These are phyloP conservation scores for Acleris holmiana DNA, from an alignment of 2,888 invertebrate genomes.

Conservation along the genomic window DNA sequence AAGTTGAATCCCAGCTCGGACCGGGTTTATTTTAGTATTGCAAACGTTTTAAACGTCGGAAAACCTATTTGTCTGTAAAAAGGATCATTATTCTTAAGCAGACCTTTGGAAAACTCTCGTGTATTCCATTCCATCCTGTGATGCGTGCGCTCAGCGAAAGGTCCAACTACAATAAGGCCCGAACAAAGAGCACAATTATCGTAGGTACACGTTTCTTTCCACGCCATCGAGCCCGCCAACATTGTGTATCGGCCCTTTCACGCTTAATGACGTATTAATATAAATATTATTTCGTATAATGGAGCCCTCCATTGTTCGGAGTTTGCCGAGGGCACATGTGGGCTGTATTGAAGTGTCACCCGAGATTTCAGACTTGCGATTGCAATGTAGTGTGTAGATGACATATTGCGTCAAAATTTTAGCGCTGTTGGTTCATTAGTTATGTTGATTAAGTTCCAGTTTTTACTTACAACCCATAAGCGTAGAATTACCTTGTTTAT, in stretches of 20 bases:
- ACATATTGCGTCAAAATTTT: no score
- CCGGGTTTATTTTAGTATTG: no score
- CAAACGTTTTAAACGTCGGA: not conserved
- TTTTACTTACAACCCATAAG: no score
- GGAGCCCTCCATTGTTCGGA: constrained; percentile 3
- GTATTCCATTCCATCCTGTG: not conserved
- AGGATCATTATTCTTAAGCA: not conserved
- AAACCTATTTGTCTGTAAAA: not conserved
- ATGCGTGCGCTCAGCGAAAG: not conserved
- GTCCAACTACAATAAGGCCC: constrained; percentile 12
- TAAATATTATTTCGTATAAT: constrained; percentile 26
- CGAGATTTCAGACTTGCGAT: not conserved
- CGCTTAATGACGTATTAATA: constrained; percentile 32
- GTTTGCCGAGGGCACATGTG: not conserved
- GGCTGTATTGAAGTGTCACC: not conserved
- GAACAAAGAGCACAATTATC: constrained; percentile 32
- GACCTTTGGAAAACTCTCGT: constrained; percentile 1
- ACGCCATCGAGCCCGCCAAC: not conserved
- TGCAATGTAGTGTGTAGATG: not conserved
- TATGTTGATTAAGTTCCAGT: no score
- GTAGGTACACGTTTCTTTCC: constrained; percentile 7
- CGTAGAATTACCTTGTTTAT: no score
- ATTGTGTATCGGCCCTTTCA: constrained; percentile 21
- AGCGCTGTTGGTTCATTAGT: no score
- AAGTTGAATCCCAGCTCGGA: no score